Evolutionary conservation across 2,797 vertebrate genomes (phyloP), one percentile per base, ranked within the genome.

Genomic region (Graptemys geographica): DNA sequence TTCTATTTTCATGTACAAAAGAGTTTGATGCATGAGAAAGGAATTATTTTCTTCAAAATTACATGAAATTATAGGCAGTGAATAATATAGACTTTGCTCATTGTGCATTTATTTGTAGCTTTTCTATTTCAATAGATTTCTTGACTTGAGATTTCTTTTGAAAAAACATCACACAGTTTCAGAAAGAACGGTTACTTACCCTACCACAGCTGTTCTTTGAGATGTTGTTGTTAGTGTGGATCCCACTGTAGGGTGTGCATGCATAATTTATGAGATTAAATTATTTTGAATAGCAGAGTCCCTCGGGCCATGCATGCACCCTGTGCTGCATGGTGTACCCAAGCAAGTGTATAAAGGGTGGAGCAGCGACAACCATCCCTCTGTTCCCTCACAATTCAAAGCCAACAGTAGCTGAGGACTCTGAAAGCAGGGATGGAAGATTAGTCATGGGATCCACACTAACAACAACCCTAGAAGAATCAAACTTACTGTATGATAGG

Each of bases 31-130:
- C 37, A 44, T 41, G 11, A 25, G 69, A 74, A 18, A n/a, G 21
- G 37, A 74, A 74, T 74, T 41, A 11, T 74, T 81, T 93, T 79
- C 47, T 92, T 89, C 56, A 23, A 65, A 87, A 74, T 57, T 90
- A 33, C 31, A 47, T 76, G 84, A 81, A 92, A 88, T 87, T 11
- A 84, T 25, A 57, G 93, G 47, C 81, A 79, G 5, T 0, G 55
- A 33, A 19, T 59, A 16, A 15, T 44, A 5, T 37, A 5, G 90
- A 6, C 84, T 84, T 94, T 84, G 2, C 28, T 87, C 81, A 47
- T 83, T 19, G 5, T 69, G 52, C 56, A 59, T 33, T 3, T 65
- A 85, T 8, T 27, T 84, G 0, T 88, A 44, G 85, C 82, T 90
- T 80, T 62, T 33, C 31, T 62, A 16, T 62, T n/a, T 88, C 82